Evolutionary conservation across 2,113 vertebrate species (phyloP), one percentile per base, ranked within the genome.

Genomic region (Lasiurus cinereus): DNA sequence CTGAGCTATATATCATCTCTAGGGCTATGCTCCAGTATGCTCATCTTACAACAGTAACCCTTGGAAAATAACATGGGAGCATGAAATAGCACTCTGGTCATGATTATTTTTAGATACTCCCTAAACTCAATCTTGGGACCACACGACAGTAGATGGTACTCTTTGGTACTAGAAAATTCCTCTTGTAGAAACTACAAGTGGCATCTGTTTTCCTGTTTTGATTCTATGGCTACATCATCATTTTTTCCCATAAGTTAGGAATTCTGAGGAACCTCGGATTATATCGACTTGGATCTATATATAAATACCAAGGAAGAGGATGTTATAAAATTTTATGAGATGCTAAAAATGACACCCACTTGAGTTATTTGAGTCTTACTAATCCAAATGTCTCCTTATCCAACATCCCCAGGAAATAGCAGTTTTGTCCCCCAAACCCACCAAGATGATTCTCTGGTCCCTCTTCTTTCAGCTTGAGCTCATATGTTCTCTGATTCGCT

Each of bases 381-480:
- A 83, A 90, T 62, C 48, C 70, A 78, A 88, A 29, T 3, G 2
- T 89, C 79, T 96, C 36, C 52, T 66, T 43, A 84, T 33, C 56
- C 76, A 78, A 56, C 15, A 82, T 83, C 90, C 85, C 33, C 74
- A 92, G 93, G 94, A 97, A 96, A 94, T 48, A 90, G n/a, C 83
- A 80, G 39, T 5, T 31, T 91, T 78, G 2, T 83, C 94, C 92
- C 77, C 73, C 91, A 96, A 95, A 91, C 78, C 85, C 95, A 91
- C 54, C 16, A n/a, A 93, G 67, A 80, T 70, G 39, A 88, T 52
- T 88, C 92, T 90, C 77, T 88, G 24, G 73, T 84, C 80, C 94
- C 46, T 70, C 43, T 74, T 77, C 74, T 69, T 72, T 90, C 56
- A 5, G n/a, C 59, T 39, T 56, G 48, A 93, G 67, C 54, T 86